Conservation (phyloP, 2,797 vertebrate species). For the Pseudomugil tenellus region DNA sequence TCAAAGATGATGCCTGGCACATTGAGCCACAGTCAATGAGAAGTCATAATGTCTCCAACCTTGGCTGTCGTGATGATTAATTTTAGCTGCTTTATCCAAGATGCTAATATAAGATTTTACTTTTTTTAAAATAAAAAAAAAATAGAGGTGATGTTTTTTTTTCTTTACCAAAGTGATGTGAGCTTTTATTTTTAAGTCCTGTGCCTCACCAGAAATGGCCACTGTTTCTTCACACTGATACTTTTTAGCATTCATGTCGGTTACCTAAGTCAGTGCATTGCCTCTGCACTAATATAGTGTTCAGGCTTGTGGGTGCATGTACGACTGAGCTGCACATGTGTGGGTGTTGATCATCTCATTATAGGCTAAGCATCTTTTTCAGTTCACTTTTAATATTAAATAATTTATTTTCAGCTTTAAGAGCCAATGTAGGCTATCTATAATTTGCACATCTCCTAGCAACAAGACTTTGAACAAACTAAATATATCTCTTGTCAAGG, state of each 20-base stretch:
- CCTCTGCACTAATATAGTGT: constrained; percentile 28
- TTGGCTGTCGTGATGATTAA: background rate
- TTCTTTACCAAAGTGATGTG: background rate
- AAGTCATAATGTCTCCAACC: background rate
- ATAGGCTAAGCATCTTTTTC: constrained; percentile 61
- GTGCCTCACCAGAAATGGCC: background rate
- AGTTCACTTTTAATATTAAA: constrained; percentile 63
- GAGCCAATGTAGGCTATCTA: constrained; percentile 67
- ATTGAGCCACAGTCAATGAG: background rate
- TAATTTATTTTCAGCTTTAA: constrained; percentile 70
- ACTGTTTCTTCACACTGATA: constrained; percentile 11
- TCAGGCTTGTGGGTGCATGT: constrained; percentile 46
- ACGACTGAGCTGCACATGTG: constrained; percentile 40
- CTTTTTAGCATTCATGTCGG: constrained; percentile 5
- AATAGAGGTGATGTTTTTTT: background rate
- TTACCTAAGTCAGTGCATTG: constrained; percentile 34
- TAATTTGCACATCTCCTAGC: constrained; percentile 83
- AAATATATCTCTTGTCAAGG: constrained; percentile 79
- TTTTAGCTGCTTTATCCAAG: background rate
- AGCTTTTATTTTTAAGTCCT: background rate
- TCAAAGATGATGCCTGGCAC: background rate
- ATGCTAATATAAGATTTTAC: background rate
- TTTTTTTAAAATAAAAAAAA: no score
- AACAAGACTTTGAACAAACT: constrained; percentile 81
- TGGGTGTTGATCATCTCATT: constrained; percentile 63